Evolutionary conservation across 2,888 invertebrate species (phyloP), one percentile per base, ranked within the genome.

Genomic region (Sesamia inferens): DNA sequence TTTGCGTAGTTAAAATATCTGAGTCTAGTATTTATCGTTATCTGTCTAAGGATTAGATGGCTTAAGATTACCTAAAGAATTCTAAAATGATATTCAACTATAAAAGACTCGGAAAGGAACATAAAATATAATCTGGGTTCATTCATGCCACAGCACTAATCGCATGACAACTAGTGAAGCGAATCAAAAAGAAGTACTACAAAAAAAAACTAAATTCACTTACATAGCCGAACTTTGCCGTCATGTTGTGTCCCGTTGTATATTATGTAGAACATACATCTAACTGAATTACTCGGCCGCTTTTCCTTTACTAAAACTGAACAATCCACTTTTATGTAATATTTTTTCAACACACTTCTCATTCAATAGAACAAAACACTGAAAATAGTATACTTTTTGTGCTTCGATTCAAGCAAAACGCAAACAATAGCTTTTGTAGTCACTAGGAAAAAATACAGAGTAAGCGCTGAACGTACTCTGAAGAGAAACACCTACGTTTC

Each of bases 181-280:
- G 62, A 63, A 76, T 57, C 5, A 69, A 31, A 75, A 75, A 72
- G 39, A 59, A 16, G 68, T 61, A 62, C 61, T 66, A 59, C 42
- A 72, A 74, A 78, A 73, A 69, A 74, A 62, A 51, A 58, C 39
- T 22, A 73, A 74, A 66, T 73, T 39, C 84, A 96, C 96, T 94
- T 91, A 96, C 96, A 96, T 96, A 96, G 96, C 96, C 96, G 93
- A 96, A 95, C 95, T 96, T 96, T 96, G 96, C 96, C 96, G 96
- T 96, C 96, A 96, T 96, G 96, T 95, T 96, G 96, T 95, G 95
- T 95, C 93, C 94, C 95, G 96, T 96, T 96, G 95, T 96, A 95
- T 94, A 94, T 95, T 95, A 95, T 95, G 93, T 93, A 92, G 94
- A 94, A 95, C 95, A 96, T 91, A 92, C 96, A 96, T 96, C 96